Conservation (phyloP, 1,140 invertebrate genomes). For the Panulirus ornatus region DNA sequence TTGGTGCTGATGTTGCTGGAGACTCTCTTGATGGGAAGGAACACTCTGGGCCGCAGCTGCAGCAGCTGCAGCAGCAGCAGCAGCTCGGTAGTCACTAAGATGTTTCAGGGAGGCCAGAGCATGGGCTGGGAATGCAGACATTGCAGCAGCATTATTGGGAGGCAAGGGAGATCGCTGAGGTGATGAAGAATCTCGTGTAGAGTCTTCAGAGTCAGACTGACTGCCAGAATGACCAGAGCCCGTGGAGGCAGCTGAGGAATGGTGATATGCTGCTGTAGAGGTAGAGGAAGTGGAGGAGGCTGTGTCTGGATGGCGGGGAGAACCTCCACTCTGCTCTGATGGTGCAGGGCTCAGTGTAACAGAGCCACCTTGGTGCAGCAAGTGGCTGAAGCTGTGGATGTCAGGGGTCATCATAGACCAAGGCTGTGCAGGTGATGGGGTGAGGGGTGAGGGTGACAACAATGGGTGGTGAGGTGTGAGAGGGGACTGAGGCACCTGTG, state of each 20-base stretch:
- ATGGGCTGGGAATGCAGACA: slow-evolving; percentile 69
- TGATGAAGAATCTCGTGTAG: slow-evolving; percentile 78
- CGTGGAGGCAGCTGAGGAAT: slow-evolving; percentile 79
- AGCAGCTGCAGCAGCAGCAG: slow-evolving; percentile 68
- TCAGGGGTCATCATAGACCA: slow-evolving; percentile 75
- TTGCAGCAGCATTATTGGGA: slow-evolving; percentile 44
- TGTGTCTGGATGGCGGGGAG: slow-evolving; percentile 84
- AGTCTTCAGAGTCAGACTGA: slow-evolving; percentile 85
- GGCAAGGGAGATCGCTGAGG: slow-evolving; percentile 77
- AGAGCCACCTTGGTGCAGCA: slow-evolving; percentile 86
- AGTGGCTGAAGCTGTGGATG: slow-evolving; percentile 78
- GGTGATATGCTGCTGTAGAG: slow-evolving; percentile 77
- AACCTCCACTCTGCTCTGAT: slow-evolving; percentile 89
- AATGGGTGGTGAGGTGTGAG: slow-evolving; percentile 86
- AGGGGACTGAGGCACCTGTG: slow-evolving; percentile 89
- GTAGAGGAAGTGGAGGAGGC: slow-evolving; percentile 77
- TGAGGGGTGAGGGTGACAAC: slow-evolving; percentile 75
- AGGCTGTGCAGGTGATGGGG: slow-evolving; percentile 72
- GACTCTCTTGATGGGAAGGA: slow-evolving; percentile 47
- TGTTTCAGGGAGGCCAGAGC: slow-evolving; percentile 74
- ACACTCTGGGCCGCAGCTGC: slow-evolving; percentile 56
- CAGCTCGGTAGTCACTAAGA: slow-evolving; percentile 72
- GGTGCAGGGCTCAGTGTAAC: slow-evolving; percentile 93
- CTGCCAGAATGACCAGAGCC: slow-evolving; percentile 81
- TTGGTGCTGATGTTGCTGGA: slow-evolving; percentile 71